phyloP scores from a whole-genome alignment of 2,113 vertebrate species.

The Lepidothrix coronata region DNA sequence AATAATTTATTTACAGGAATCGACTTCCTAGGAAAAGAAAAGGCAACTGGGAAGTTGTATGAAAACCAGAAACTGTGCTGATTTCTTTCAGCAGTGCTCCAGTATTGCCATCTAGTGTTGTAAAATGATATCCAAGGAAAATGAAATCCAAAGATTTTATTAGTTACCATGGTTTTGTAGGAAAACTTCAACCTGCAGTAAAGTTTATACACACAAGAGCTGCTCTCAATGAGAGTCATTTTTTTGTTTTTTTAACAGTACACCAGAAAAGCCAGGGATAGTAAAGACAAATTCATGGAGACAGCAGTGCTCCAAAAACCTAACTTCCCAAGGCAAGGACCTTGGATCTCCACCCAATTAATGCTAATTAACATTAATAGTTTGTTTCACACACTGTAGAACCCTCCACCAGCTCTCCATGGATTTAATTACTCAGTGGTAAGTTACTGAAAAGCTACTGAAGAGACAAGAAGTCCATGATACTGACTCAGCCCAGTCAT shows the following conservation, averaged over 20 bases:
- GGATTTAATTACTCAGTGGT: background rate
- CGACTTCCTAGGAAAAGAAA: background rate
- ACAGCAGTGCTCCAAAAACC: background rate
- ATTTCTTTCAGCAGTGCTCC: background rate
- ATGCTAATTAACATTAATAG: background rate
- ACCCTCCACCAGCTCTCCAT: background rate
- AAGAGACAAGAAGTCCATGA: background rate
- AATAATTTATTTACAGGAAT: background rate
- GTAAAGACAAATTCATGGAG: background rate
- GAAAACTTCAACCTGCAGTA: background rate
- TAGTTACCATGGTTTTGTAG: background rate
- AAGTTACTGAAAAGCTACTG: background rate
- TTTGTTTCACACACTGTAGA: background rate
- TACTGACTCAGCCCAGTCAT: background rate
- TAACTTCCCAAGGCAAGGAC: background rate
- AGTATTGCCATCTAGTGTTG: background rate
- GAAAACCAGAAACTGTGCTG: background rate
- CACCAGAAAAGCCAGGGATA: background rate
- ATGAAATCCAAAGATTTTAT: background rate
- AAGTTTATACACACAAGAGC: background rate
- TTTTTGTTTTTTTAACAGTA: background rate
- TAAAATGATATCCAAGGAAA: background rate
- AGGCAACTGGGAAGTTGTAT: background rate
- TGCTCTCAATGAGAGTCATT: accelerated
- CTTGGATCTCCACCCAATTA: background rate